A percentile compares a stretch with the other conserved stretches of the same genome.
phyloP scores from a whole-genome alignment of 2,888 invertebrate genomes.

The Lottia scabra region DNA sequence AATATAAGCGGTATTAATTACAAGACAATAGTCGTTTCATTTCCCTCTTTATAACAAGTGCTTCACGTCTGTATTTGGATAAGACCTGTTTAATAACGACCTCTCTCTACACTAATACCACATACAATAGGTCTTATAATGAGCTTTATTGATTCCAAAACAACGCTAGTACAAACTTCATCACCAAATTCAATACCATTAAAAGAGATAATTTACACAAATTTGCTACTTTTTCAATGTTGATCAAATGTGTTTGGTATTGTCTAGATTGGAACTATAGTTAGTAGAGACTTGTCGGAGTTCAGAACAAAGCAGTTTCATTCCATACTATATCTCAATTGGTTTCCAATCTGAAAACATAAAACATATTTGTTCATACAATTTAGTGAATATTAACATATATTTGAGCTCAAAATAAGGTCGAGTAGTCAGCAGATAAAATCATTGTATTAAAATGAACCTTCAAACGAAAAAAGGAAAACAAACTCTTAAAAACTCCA shows the following conservation, averaged over 20 bases:
- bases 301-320: too few species aligned
- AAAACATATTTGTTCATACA: too few species aligned
- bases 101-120: not conserved
- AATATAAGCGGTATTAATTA: not conserved
- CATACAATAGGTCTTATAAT: not conserved
- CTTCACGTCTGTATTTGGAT: not conserved
- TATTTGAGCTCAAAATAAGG: too few species aligned
- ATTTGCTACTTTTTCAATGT: not conserved
- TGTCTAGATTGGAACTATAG: too few species aligned
- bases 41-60: not conserved
- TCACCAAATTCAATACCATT: not conserved
- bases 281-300: too few species aligned
- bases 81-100: constrained; percentile 2
- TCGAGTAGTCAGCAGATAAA: too few species aligned
- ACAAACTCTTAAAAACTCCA: too few species aligned
- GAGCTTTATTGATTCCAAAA: not conserved
- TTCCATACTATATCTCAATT: too few species aligned
- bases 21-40: not conserved
- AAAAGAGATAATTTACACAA: constrained; percentile 7
- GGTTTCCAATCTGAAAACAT: too few species aligned
- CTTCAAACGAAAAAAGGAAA: too few species aligned
- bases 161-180: not conserved
- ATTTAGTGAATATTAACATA: too few species aligned
- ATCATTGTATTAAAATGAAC: too few species aligned
- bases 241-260: not conserved